Evolutionary conservation across 2,888 invertebrate species (phyloP), one percentile per base, ranked within the genome.

Genomic region (Incurvaria masculella): DNA sequence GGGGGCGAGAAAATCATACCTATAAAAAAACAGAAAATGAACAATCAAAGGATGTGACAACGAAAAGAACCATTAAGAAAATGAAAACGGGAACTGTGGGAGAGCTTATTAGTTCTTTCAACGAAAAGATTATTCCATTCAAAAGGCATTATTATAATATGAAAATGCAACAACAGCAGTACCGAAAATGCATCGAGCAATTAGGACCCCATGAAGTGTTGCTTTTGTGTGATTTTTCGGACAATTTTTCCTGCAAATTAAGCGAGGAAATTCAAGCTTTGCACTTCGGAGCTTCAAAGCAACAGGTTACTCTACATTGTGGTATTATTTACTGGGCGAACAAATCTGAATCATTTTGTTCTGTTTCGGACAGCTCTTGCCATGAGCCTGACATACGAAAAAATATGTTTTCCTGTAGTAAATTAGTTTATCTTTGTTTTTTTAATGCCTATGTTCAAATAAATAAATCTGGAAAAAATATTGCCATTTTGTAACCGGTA

Each of bases 1-100:
- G 44, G 44, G 17, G 8, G 18, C 26, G 44, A 27, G 33, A 44
- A 26, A 23, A 10, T 33, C 33, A 16, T 40, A 44, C 46, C 26
- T 46, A 44, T 47, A 14, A 44, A 21, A 39, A 43, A 20, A 33
- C 21, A 43, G 21, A 47, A 18, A 39, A 39, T 21, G 21, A 39
- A 20, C 43, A 19, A 33, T 42, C 42, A 27, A 27, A 27, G 33
- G 38, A 47, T 16, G 42, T 47, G 48, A 52, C 47, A 38, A 49
- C 49, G 47, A 47, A 44, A 44, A 44, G 44, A 44, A 23, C 14
- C 10, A n/a, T 19, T 18, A 8, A 44, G 19, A 20, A 20, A 20
- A 14, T 10, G 10, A 27, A 33, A 19, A 33, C 33, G 27, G 33
- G 14, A 44, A 27, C 44, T 44, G n/a, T 33, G 33, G 33, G 27